These are phyloP conservation scores for Scartelaos histophorus DNA, from an alignment of 2,113 vertebrate species.

Conservation along the genomic window DNA sequence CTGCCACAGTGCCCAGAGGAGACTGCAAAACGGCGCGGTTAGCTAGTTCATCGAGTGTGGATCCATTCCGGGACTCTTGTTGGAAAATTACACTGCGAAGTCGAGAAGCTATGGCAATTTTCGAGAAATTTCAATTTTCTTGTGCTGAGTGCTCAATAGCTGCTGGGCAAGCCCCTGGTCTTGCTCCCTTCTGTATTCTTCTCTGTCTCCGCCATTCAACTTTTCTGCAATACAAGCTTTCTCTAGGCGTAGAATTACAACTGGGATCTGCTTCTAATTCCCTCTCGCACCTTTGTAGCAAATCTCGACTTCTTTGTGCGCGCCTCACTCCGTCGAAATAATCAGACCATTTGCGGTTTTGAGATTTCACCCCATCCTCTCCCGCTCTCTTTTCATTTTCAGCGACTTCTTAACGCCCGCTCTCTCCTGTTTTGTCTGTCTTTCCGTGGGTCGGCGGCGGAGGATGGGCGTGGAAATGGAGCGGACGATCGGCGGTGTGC, in stretches of 20 bases:
- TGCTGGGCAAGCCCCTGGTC: conserved; percentile 22
- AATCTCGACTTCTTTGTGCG: conserved; percentile 51
- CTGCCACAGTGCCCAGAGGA: conserved; percentile 4
- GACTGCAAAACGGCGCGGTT: conserved; percentile 32
- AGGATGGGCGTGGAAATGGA: conserved; percentile 45
- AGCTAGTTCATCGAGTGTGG: conserved; percentile 34
- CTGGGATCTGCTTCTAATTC: conserved; percentile 66
- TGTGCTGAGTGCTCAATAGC: conserved; percentile 36
- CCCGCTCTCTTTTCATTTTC: conserved; percentile 24
- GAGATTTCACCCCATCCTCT: conserved; percentile 4
- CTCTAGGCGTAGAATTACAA: conserved; percentile 59
- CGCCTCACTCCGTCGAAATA: conserved; percentile 56
- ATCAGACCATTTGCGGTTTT: conserved; percentile 57
- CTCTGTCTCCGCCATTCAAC: conserved; percentile 46
- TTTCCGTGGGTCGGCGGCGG: conserved; percentile 10
- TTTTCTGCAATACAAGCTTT: conserved; percentile 58
- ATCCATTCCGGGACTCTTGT: conserved; percentile 41
- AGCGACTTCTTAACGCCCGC: conserved; percentile 64
- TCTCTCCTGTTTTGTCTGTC: conserved; percentile 51
- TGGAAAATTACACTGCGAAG: conserved; percentile 39
- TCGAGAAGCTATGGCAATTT: conserved; percentile 51
- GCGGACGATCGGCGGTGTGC: conserved; percentile 55
- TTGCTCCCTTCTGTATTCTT: neutral
- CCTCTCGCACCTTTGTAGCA: conserved; percentile 51
- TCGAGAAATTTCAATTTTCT: conserved; percentile 46